Percentiles rank a stretch among this genome's conserved stretches.
These are phyloP conservation scores for Anabacerthia variegaticeps DNA, from an alignment of 2,797 vertebrate species.

Conservation along the genomic window DNA sequence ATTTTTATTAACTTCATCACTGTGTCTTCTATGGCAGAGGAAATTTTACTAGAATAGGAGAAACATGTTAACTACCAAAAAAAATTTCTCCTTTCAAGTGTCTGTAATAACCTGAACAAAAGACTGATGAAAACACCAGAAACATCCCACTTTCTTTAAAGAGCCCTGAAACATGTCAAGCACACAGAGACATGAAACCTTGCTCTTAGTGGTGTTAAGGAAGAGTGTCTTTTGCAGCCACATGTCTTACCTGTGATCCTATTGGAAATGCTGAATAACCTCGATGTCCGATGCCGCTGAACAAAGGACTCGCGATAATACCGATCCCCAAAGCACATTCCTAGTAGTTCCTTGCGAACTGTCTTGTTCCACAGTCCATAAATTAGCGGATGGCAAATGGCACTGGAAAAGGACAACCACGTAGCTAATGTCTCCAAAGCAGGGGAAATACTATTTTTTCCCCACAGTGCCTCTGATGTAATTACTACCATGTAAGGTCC, in stretches of 20 bases:
- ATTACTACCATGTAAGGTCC: slow-evolving; percentile 94
- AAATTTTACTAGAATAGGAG: background rate
- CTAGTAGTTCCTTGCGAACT: slow-evolving; percentile 93
- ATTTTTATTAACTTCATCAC: background rate
- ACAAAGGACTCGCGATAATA: slow-evolving; percentile 94
- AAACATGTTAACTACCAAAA: background rate
- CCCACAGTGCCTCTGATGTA: slow-evolving; percentile 91
- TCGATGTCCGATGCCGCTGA: slow-evolving; percentile 86
- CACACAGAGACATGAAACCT: background rate
- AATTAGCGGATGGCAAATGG: slow-evolving; percentile 94
- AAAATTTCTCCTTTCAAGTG: background rate
- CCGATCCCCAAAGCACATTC: slow-evolving; percentile 95
- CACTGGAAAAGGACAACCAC: slow-evolving; percentile 95
- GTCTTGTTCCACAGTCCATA: slow-evolving; percentile 99
- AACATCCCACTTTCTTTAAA: background rate
- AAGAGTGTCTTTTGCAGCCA: background rate
- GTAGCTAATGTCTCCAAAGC: slow-evolving; percentile 91
- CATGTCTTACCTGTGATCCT: slow-evolving; percentile 89
- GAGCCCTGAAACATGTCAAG: background rate
- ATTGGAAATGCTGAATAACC: slow-evolving; percentile 97
- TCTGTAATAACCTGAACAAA: background rate
- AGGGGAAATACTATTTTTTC: slow-evolving; percentile 88
- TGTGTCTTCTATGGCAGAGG: background rate
- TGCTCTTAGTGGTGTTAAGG: background rate
- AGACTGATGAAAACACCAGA: background rate